Evolutionary conservation across 1,140 invertebrate genomes (phyloP), one percentile per base, ranked within the genome.

Genomic region (Meloidogyne exigua): DNA sequence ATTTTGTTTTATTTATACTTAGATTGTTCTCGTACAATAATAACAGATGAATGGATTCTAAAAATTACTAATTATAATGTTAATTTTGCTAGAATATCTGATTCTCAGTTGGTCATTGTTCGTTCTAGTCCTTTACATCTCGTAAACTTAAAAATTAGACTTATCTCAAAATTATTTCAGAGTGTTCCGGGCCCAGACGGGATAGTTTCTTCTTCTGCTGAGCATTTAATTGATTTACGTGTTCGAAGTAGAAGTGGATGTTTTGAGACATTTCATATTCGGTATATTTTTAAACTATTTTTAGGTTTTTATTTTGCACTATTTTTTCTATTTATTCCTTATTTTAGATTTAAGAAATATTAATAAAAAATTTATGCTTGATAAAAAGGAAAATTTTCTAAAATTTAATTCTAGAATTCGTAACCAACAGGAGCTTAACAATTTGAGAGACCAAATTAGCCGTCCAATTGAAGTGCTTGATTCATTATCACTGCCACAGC

Each of bases 391-490:
- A 28, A 81, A 36, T 32, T 28, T n/a, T 32, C 62, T 23, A 42
- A 18, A 18, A 44, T 26, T 25, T 18, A 36, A n/a, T 23, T 78
- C 18, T 11, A 79, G 77, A 39, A 65, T 79, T 12, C 39, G 64
- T 12, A 75, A 64, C 26, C 77, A 79, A 42, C 68, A 79, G 25
- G 69, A 75, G 26, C 68, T 79, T 15, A 68, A 79, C 25, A 79
- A 63, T 49, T 49, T 79, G 21, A 63, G 69, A 28, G 77, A 79
- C 39, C 78, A 80, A 32, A 42, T 79, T 21, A 68, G 49, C 2
- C 76, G 77, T 49, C 68, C 77, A 12, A 80, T 79, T 39, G 76
- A 81, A 65, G 63, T 79, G 65, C 75, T 66, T 25, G 77, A 79
- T 23, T 70, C 76, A 36, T 68, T 79, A 36, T 25, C 71, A 2